A percentile compares a stretch with the other conserved stretches of the same genome.
phyloP scores from a whole-genome alignment of 2,113 vertebrate genomes.

The Peromyscus polionotus region DNA sequence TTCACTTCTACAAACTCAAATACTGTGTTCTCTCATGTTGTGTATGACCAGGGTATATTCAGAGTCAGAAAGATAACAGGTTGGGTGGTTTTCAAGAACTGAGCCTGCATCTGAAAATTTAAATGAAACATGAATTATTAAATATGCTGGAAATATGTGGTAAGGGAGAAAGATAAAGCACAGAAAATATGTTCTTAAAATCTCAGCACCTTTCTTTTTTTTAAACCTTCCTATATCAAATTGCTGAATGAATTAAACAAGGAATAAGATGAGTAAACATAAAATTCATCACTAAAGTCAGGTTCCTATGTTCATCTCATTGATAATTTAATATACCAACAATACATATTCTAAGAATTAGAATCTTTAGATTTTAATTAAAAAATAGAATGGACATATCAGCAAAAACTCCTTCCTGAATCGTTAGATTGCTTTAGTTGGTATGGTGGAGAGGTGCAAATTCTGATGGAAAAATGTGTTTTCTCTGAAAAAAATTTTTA shows the following conservation, averaged over 20 bases:
- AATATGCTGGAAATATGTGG: neutral
- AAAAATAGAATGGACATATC: neutral
- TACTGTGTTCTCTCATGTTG: neutral
- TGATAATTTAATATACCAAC: slow-evolving; percentile 66
- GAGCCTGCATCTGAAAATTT: neutral
- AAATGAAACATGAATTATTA: neutral
- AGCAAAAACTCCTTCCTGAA: neutral
- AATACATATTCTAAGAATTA: slow-evolving; percentile 63
- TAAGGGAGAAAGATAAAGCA: slow-evolving; percentile 30
- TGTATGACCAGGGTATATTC: neutral
- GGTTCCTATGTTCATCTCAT: slow-evolving; percentile 61
- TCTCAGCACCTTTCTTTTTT: neutral
- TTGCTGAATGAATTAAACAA: slow-evolving; percentile 50
- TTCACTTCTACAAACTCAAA: neutral
- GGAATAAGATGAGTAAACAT: neutral
- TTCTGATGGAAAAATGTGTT: neutral
- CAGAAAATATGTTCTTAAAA: neutral
- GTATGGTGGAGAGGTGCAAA: neutral
- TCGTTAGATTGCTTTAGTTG: neutral
- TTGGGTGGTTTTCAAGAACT: slow-evolving; percentile 1
- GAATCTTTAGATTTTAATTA: slow-evolving; percentile 64
- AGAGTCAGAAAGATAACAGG: neutral
- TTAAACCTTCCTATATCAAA: neutral
- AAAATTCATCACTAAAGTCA: slow-evolving; percentile 65
- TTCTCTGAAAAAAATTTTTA: neutral